Evolutionary conservation across 92 coral and sea anemone species (phyloP).

Genomic region (Parazoanthus swiftii): DNA sequence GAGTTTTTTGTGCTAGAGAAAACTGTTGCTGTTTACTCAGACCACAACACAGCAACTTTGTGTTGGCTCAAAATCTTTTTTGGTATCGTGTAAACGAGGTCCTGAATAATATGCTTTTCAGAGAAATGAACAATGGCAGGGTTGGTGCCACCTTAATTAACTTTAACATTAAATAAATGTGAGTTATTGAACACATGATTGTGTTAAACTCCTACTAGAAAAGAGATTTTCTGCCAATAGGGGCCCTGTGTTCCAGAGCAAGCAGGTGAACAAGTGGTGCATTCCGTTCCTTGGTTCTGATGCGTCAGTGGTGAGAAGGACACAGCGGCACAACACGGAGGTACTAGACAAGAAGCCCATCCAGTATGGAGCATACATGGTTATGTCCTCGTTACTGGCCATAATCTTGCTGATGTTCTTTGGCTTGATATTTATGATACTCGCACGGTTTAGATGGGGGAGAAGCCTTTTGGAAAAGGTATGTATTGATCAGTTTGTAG

Average conservation of each 20-base stretch:
- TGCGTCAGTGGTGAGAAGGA: conserved; percentile 87
- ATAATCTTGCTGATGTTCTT: conserved; percentile 74
- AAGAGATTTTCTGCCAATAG: conserved; percentile 34
- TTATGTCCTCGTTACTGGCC: conserved; percentile 61
- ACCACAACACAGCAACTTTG: no score
- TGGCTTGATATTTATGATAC: conserved; percentile 78
- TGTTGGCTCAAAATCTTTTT: no score
- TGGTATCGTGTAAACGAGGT: no score
- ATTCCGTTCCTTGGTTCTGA: conserved; percentile 94
- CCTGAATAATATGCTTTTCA: no score
- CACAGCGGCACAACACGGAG: conserved; percentile 81
- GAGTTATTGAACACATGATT: no score
- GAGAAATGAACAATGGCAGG: no score
- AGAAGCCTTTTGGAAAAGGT: conserved; percentile 85
- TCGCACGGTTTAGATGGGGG: conserved; percentile 85
- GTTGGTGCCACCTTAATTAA: no score
- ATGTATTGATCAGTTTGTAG: not conserved
- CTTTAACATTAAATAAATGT: no score
- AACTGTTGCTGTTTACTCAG: no score
- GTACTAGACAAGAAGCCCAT: conserved; percentile 65
- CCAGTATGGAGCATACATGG: conserved; percentile 86
- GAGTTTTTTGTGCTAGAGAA: no score
- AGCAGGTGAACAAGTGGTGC: conserved; percentile 85
- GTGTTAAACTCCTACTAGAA: no score
- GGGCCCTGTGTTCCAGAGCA: conserved; percentile 71